phyloP scores from a whole-genome alignment of 2,113 vertebrate species.

The Planiliza haematocheilus region DNA sequence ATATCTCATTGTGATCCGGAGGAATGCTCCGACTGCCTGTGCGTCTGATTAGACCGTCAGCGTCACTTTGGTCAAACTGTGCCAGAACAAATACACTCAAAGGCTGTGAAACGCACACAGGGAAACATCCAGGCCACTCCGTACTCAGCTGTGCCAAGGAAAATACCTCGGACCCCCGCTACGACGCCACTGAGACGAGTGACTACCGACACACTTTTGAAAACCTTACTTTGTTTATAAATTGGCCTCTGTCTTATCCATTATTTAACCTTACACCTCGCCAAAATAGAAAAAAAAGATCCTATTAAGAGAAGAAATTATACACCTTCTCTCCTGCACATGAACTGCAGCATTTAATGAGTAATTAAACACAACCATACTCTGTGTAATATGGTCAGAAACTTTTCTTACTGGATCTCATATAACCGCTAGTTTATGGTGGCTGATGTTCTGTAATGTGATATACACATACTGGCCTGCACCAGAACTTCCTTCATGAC shows the following conservation, averaged over 20 bases:
- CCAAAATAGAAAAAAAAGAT: too few species aligned
- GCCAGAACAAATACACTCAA: constrained; percentile 68
- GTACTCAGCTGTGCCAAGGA: constrained; percentile 52
- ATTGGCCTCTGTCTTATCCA: background rate
- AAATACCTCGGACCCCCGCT: constrained; percentile 37
- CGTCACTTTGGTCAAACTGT: constrained; percentile 39
- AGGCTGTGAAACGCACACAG: constrained; percentile 17
- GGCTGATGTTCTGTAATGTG: too few species aligned
- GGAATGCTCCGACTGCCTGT: constrained; percentile 31
- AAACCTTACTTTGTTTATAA: background rate
- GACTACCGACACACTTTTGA: constrained; percentile 24
- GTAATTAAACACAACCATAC: too few species aligned
- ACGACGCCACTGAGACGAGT: constrained; percentile 29
- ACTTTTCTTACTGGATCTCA: too few species aligned
- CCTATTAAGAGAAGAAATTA: too few species aligned
- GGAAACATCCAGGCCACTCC: constrained; percentile 48
- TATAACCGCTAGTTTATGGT: too few species aligned
- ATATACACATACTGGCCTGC: too few species aligned
- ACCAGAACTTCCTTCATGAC: too few species aligned
- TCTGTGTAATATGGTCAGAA: too few species aligned
- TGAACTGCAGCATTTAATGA: background rate
- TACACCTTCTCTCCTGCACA: background rate
- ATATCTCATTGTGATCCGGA: constrained; percentile 46
- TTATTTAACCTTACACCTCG: background rate
- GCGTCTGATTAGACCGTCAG: constrained; percentile 60